Evolutionary conservation across 2,113 vertebrate species (phyloP).

Genomic region (Marmota monax): DNA sequence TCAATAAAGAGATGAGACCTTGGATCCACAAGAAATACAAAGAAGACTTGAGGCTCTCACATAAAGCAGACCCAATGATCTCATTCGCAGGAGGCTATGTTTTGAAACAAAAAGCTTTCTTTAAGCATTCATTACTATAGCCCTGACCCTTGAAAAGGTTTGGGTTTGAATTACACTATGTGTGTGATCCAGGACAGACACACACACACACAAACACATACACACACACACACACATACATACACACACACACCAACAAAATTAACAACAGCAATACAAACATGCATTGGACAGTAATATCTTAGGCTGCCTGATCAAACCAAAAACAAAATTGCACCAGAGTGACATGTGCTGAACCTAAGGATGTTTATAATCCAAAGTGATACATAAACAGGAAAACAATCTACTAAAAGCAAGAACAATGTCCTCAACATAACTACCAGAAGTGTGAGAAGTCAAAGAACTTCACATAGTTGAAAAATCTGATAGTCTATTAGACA

Average conservation of each 20-base stretch:
- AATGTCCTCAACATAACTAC: not conserved
- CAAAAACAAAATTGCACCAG: not conserved
- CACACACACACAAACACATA: too few relatives aligned
- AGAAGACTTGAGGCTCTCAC: not conserved
- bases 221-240: too few relatives aligned
- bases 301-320: not conserved
- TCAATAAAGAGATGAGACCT: not conserved
- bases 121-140: not conserved
- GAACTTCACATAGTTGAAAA: not conserved
- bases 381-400: not conserved
- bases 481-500: not conserved
- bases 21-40: not conserved
- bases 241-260: too few relatives aligned
- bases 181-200: not conserved
- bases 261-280: not conserved
- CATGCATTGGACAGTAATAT: not conserved
- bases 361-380: not conserved
- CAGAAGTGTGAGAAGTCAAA: not conserved
- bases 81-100: not conserved
- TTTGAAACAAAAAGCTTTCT: not conserved
- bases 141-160: not conserved
- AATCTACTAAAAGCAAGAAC: not conserved
- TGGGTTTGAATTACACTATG: not conserved
- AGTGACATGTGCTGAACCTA: not conserved
- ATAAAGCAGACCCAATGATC: not conserved